Percentiles rank a stretch among this genome's conserved stretches.
Evolutionary conservation across 2,797 vertebrate species (phyloP).

Genomic region (Moxostoma hubbsi): DNA sequence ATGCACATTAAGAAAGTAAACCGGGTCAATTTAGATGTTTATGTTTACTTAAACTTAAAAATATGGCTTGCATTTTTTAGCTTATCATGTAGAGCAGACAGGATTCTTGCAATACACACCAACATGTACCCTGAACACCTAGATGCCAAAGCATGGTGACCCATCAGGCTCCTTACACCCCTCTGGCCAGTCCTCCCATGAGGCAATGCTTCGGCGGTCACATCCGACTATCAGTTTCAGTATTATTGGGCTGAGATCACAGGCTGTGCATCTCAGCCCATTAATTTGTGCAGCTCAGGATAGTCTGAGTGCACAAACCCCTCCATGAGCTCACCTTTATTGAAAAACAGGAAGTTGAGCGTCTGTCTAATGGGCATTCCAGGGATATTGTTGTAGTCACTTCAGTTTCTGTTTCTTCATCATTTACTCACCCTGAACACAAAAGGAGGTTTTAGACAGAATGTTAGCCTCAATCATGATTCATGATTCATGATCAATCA

Average conservation of each 20-base stretch:
- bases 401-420: slow-evolving; percentile 2
- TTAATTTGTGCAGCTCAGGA: slow-evolving; percentile 31
- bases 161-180: neutral
- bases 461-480: too few species aligned
- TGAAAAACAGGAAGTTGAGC: slow-evolving; percentile 15
- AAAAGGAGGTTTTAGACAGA: too few species aligned
- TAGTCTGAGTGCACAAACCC: slow-evolving; percentile 27
- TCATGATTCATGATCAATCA: too few species aligned
- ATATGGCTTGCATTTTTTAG: neutral
- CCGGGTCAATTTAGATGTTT: too few species aligned
- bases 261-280: slow-evolving; percentile 4
- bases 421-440: too few species aligned
- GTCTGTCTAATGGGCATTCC: slow-evolving; percentile 50
- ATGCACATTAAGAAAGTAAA: too few species aligned
- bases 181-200: slow-evolving; percentile 7
- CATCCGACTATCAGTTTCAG: slow-evolving; percentile 42
- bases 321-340: slow-evolving; percentile 45
- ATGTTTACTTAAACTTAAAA: neutral
- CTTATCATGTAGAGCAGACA: neutral
- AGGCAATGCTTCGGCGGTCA: slow-evolving; percentile 22
- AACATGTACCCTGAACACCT: neutral
- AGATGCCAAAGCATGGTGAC: slow-evolving; percentile 7
- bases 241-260: slow-evolving; percentile 23
- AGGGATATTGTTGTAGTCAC: slow-evolving; percentile 50
- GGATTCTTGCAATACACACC: too few species aligned